Percentiles rank a stretch among this genome's conserved stretches.
Evolutionary conservation across 2,113 vertebrate genomes (phyloP).

Genomic region (Herpetotheres cachinnans): DNA sequence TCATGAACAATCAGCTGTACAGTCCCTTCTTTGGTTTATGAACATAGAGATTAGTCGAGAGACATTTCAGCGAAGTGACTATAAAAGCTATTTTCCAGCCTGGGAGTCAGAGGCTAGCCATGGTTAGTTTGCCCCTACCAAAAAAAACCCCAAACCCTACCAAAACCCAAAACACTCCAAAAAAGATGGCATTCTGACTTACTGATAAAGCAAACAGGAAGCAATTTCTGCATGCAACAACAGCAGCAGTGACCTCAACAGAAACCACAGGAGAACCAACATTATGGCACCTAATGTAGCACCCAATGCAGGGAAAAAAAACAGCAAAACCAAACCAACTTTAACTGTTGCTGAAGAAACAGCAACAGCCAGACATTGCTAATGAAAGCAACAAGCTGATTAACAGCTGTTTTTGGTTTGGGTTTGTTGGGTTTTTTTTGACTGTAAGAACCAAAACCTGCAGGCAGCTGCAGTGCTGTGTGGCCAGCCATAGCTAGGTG

Average conservation of each 20-base stretch:
- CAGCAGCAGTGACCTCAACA: not conserved
- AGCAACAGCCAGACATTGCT: not conserved
- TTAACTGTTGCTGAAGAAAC: not conserved
- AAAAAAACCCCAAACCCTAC: not conserved
- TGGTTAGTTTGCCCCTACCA: not conserved
- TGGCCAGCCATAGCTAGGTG: not conserved
- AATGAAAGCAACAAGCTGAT: not conserved
- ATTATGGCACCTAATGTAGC: not conserved
- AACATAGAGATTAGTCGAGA: not conserved
- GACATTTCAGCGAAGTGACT: not conserved
- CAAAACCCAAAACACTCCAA: not conserved
- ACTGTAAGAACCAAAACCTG: not conserved
- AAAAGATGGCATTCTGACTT: not conserved
- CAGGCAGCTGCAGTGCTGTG: not conserved
- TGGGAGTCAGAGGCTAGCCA: not conserved
- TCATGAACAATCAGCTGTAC: not conserved
- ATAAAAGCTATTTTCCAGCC: not conserved
- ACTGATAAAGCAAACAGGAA: not conserved
- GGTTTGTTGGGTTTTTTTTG: not conserved
- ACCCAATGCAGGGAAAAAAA: fast-evolving
- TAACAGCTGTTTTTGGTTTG: not conserved
- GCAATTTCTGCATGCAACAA: not conserved
- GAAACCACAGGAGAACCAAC: not conserved
- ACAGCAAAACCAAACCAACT: not conserved
- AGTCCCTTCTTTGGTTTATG: not conserved